Evolutionary conservation across 2,888 invertebrate genomes (phyloP).

Genomic region (Polydrusus cervinus): DNA sequence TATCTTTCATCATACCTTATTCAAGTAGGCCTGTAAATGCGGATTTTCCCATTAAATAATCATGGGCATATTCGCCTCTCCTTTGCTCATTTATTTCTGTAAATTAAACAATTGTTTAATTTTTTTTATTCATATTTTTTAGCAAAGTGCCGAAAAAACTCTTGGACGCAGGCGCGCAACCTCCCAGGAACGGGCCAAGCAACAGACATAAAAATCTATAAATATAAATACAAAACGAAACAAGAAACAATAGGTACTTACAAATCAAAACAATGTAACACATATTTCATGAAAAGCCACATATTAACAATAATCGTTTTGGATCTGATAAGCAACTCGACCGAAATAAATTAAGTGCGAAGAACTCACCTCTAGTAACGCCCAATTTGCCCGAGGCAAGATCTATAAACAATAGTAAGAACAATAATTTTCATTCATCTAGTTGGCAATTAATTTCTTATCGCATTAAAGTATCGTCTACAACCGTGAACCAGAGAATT

Average conservation of each 20-base stretch:
- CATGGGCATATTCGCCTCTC: no score
- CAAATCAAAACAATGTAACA: conserved; percentile 10
- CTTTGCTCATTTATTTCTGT: no score
- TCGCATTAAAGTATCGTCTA: conserved; percentile 7
- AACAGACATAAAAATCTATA: no score
- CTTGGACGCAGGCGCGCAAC: no score
- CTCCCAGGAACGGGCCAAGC: no score
- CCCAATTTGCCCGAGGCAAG: not conserved
- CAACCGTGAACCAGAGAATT: conserved; percentile 6
- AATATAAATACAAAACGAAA: not conserved
- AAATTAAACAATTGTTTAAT: no score
- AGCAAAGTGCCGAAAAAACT: no score
- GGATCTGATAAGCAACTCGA: conserved; percentile 10
- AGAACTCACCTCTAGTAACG: conserved; percentile 13
- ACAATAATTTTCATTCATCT: conserved; percentile 23
- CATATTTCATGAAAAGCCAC: no score
- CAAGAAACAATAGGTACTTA: not conserved
- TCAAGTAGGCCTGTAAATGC: no score
- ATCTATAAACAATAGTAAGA: conserved; percentile 13
- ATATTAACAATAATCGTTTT: not conserved
- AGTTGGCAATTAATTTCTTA: conserved; percentile 16
- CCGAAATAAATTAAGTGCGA: conserved; percentile 18
- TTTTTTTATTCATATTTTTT: no score
- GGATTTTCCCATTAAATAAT: no score
- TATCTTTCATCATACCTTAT: no score